Evolutionary conservation across 2,888 invertebrate species (phyloP).

Genomic region (Neria commutata): DNA sequence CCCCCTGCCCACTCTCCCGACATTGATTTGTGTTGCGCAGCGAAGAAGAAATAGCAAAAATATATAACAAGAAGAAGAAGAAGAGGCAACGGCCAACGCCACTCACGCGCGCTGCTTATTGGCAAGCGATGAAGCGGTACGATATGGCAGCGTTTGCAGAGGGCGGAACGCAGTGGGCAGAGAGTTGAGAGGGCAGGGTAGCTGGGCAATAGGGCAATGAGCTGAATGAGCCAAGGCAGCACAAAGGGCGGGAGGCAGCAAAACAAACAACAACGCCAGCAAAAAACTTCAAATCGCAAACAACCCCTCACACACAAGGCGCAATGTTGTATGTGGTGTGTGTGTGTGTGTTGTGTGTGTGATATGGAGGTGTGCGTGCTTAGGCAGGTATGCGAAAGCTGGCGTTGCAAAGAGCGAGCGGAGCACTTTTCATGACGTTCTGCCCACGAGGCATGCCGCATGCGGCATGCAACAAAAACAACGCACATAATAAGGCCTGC

Average conservation of each 20-base stretch:
- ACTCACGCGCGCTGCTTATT: neutral
- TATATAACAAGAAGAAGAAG: neutral
- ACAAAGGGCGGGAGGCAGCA: neutral
- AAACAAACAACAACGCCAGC: neutral
- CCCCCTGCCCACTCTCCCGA: too few species aligned
- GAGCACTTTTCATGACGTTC: neutral
- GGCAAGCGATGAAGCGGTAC: slow-evolving; percentile 11
- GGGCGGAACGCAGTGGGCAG: too few species aligned
- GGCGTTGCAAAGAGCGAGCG: too few species aligned
- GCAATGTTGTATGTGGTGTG: slow-evolving; percentile 5
- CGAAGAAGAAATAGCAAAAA: neutral
- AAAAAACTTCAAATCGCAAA: neutral
- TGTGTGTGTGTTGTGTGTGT: slow-evolving; percentile 33
- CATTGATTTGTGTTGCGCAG: neutral
- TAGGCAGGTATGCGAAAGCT: slow-evolving; percentile 21
- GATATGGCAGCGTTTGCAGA: neutral
- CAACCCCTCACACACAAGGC: slow-evolving; percentile 12
- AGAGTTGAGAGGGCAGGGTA: too few species aligned
- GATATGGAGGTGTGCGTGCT: slow-evolving; percentile 24
- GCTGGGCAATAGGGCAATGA: neutral
- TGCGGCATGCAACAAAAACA: neutral
- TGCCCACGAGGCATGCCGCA: neutral
- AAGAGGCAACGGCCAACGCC: neutral
- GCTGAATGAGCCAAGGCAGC: neutral
- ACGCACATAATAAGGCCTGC: slow-evolving; percentile 4